Evolutionary conservation across 2,888 invertebrate species (phyloP), one percentile per base, ranked within the genome.

Genomic region (Creontiades dilutus): DNA sequence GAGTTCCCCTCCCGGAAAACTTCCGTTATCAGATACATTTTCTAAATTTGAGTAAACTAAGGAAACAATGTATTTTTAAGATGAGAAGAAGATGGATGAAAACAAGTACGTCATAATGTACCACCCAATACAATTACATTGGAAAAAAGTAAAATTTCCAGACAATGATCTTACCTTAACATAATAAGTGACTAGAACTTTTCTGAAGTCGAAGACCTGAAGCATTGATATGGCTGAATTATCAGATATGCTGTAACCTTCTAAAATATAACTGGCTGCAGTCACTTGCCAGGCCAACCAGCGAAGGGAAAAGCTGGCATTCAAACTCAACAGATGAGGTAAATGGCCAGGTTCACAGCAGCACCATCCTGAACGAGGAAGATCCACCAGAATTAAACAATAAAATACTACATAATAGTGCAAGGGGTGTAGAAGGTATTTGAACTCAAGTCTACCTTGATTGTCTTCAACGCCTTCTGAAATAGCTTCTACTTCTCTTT

Each of bases 261-360:
- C 99, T 47, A 99, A 95, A 89, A 99, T 97, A 93, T 99, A 99
- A 93, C 99, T 97, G n/a, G 98, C 96, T 78, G 97, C 97, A 0
- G 97, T 97, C 46, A 98, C 98, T 94, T 99, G 98, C 99, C 99
- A 99, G 0, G 99, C 99, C 90, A 99, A 95, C 99, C 98, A 99
- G 89, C 99, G 96, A 93, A 99, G 97, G 92, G 97, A 97, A 94
- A 98, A 99, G 91, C 99, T 98, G n/a, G 99, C 98, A 93, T 99
- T 99, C 87, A 98, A 96, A 91, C 98, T 98, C 78, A 99, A 94
- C 93, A 98, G 95, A 91, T 97, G 96, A 0, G 97, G 97, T 90
- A 98, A 94, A 93, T 97, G 97, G 2, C 98, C 98, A 16, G 97
- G 97, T 93, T 97, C 96, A 94, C 97, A 98, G 93, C 98, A 98